Conservation (phyloP, 2,888 invertebrate genomes). For the Stictocephala bisonia region DNA sequence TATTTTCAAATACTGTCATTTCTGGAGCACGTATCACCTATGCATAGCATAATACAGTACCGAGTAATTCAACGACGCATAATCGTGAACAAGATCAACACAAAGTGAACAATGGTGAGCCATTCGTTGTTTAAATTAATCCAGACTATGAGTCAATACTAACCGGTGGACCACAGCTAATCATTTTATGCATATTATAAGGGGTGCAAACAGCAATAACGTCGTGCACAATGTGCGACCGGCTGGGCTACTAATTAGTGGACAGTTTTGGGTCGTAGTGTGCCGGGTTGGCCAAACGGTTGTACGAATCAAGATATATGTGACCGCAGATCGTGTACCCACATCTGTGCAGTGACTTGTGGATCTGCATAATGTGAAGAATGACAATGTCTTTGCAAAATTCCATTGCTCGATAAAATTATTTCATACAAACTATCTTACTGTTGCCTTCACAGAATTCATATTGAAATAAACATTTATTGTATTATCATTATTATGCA, state of each 20-base stretch:
- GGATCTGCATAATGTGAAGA: too few species aligned
- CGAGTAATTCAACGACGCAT: too few species aligned
- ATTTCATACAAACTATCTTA: too few species aligned
- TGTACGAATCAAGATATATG: conserved; percentile 37
- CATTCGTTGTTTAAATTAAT: conserved; percentile 31
- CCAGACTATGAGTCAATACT: conserved; percentile 16
- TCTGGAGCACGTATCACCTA: too few species aligned
- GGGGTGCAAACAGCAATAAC: conserved; percentile 39
- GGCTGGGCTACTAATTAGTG: conserved; percentile 21
- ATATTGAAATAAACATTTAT: too few species aligned
- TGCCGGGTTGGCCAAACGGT: conserved; percentile 28
- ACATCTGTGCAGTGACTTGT: not conserved
- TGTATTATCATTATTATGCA: too few species aligned
- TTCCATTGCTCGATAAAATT: too few species aligned
- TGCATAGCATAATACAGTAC: too few species aligned
- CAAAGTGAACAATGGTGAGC: conserved; percentile 30
- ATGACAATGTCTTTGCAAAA: too few species aligned
- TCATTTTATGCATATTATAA: conserved; percentile 41
- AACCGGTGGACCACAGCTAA: conserved; percentile 2
- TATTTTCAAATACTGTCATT: too few species aligned
- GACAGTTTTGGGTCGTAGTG: conserved; percentile 34
- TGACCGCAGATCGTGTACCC: conserved; percentile 8
- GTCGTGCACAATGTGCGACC: conserved; percentile 19
- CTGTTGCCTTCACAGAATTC: too few species aligned
- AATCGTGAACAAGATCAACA: too few species aligned